Conservation (phyloP, 1,140 invertebrate species). For the Ceratitis capitata region DNA sequence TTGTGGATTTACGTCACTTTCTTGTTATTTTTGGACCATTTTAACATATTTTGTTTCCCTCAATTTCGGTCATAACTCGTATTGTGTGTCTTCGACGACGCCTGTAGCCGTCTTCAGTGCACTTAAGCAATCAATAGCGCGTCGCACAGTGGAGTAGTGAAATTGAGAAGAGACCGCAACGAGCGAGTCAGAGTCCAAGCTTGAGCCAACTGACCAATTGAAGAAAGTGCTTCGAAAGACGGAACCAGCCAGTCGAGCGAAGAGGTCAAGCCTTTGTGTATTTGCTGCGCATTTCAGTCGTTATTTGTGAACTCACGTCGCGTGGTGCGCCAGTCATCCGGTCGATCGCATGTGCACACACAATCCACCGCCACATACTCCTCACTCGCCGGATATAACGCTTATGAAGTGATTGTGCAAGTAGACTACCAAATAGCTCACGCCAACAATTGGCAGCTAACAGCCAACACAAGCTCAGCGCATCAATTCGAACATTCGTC, state of each 20-base stretch:
- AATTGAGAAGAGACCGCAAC: neutral
- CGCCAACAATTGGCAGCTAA: neutral
- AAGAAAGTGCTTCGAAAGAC: slow-evolving; percentile 12
- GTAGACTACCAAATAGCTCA: neutral
- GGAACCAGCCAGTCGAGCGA: neutral
- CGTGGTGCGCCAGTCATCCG: neutral
- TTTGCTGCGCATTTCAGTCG: neutral
- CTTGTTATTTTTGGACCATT: neutral
- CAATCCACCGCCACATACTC: neutral
- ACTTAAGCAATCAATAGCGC: neutral
- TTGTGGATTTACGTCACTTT: slow-evolving; percentile 3
- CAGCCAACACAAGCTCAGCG: neutral
- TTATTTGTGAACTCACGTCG: neutral
- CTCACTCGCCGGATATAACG: neutral
- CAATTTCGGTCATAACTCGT: neutral
- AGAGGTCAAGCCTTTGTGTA: slow-evolving; percentile 6
- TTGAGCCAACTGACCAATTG: neutral
- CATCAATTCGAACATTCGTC: neutral
- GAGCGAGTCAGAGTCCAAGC: neutral
- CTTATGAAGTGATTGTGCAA: slow-evolving; percentile 8
- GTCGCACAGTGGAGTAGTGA: neutral
- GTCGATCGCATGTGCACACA: neutral
- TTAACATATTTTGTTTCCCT: neutral
- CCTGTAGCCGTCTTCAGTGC: neutral
- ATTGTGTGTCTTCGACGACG: neutral